phyloP scores from a whole-genome alignment of 2,797 vertebrate genomes.

The Platalea minor region DNA sequence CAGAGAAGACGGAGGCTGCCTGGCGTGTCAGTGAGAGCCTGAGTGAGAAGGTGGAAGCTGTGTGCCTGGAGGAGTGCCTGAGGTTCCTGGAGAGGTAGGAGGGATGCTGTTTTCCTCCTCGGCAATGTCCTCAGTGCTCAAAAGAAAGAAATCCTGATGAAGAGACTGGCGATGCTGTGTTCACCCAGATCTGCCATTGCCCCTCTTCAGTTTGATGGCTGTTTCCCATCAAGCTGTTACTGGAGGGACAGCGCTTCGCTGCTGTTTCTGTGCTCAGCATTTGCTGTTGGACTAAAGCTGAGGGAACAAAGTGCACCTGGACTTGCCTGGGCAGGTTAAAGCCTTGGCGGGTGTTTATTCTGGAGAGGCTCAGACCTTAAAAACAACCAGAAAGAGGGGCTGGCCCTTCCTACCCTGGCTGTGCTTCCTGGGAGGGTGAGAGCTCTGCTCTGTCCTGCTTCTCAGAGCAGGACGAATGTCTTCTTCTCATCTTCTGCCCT shows the following conservation, averaged over 20 bases:
- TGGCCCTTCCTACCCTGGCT: not conserved
- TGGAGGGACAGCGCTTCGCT: rapidly evolving
- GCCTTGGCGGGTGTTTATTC: not conserved
- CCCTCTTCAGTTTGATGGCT: not conserved
- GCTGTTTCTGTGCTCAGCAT: not conserved
- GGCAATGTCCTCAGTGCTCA: not conserved
- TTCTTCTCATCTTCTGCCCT: not conserved
- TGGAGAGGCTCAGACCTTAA: not conserved
- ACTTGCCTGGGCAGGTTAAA: not conserved
- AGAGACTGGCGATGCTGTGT: not conserved
- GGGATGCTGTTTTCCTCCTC: not conserved
- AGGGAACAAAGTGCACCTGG: not conserved
- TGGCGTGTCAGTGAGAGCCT: not conserved
- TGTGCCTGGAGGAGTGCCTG: conserved; percentile 30
- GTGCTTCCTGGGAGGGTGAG: not conserved
- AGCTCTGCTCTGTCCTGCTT: not conserved
- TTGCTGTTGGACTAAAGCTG: not conserved
- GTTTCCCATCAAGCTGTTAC: not conserved
- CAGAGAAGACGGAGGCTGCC: not conserved
- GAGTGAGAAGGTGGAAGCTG: not conserved
- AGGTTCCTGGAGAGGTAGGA: conserved; percentile 63
- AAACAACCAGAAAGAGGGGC: not conserved
- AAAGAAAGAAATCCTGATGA: not conserved
- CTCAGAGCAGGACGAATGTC: not conserved
- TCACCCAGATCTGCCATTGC: not conserved